phyloP scores from a whole-genome alignment of 2,888 invertebrate species.

The Adineta ricciae region DNA sequence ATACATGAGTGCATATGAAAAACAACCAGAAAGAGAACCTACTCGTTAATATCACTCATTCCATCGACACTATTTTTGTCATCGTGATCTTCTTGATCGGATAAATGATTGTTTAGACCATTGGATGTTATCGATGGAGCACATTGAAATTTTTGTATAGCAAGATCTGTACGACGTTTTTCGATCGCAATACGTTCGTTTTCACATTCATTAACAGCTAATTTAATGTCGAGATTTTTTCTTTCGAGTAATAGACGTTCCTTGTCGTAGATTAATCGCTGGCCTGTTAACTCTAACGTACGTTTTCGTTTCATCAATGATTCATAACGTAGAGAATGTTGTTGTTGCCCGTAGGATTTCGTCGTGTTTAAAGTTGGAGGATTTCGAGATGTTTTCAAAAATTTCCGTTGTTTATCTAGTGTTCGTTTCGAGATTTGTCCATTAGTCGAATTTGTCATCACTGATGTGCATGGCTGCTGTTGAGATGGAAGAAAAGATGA shows the following conservation, averaged over 20 bases:
- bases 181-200: not conserved
- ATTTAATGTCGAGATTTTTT: slow-evolving; percentile 16
- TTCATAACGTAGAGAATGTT: not conserved
- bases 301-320: slow-evolving; percentile 17
- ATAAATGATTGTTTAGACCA: not conserved
- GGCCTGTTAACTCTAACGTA: not conserved
- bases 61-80: not conserved
- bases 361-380: not conserved
- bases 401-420: slow-evolving; percentile 10
- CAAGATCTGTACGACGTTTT: not conserved
- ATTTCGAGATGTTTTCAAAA: not conserved
- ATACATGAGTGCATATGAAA: not conserved
- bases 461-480: not conserved
- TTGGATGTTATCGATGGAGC: not conserved
- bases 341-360: not conserved
- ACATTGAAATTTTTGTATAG: not conserved
- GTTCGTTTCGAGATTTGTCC: not conserved
- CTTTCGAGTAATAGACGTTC: slow-evolving; percentile 11
- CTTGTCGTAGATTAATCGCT: not conserved
- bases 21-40: not conserved
- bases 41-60: slow-evolving; percentile 18
- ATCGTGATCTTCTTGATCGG: not conserved
- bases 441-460: not conserved
- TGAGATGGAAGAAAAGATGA: not conserved
- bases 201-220: slow-evolving; percentile 13